A percentile compares a stretch with the other conserved stretches of the same genome.
Evolutionary conservation across 2,888 invertebrate genomes (phyloP).

Genomic region (Lissocephala sabroskyi): DNA sequence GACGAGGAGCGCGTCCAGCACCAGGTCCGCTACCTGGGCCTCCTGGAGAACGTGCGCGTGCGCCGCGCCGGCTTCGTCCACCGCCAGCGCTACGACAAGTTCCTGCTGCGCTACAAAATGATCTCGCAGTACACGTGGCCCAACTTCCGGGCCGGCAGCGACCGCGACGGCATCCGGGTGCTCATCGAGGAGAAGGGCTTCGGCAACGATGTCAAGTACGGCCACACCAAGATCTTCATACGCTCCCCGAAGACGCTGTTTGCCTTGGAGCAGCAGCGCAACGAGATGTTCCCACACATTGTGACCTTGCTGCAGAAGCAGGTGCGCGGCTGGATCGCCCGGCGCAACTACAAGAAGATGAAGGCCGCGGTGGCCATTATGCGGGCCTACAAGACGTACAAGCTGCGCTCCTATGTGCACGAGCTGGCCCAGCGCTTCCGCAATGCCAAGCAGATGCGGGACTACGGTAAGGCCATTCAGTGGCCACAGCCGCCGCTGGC

Average conservation of each 20-base stretch:
- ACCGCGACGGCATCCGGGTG: conserved; percentile 87
- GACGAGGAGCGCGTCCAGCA: conserved; percentile 81
- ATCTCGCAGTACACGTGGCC: conserved; percentile 97
- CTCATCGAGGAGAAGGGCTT: conserved; percentile 87
- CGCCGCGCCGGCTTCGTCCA: conserved; percentile 98
- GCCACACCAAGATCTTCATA: conserved; percentile 96
- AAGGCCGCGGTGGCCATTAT: conserved; percentile 88
- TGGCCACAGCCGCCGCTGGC: conserved; percentile 89
- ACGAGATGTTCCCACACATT: conserved; percentile 90
- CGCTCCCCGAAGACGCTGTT: conserved; percentile 93
- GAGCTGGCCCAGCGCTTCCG: conserved; percentile 78
- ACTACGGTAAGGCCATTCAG: conserved; percentile 82
- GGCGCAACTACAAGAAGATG: conserved; percentile 87
- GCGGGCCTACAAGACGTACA: conserved; percentile 83
- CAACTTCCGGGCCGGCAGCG: conserved; percentile 85
- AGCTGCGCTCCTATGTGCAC: conserved; percentile 81
- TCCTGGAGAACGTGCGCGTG: conserved; percentile 96
- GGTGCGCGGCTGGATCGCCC: conserved; percentile 87
- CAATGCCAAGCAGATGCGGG: conserved; percentile 78
- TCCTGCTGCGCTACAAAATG: conserved; percentile 97
- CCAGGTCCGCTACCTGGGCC: conserved; percentile 83
- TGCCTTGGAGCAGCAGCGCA: conserved; percentile 88
- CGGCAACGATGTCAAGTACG: conserved; percentile 90
- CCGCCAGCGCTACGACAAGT: conserved; percentile 93
- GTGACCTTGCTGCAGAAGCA: conserved; percentile 95